Evolutionary conservation across 2,888 invertebrate genomes (phyloP), one percentile per base, ranked within the genome.

Genomic region (Caenorhabditis sp.): DNA sequence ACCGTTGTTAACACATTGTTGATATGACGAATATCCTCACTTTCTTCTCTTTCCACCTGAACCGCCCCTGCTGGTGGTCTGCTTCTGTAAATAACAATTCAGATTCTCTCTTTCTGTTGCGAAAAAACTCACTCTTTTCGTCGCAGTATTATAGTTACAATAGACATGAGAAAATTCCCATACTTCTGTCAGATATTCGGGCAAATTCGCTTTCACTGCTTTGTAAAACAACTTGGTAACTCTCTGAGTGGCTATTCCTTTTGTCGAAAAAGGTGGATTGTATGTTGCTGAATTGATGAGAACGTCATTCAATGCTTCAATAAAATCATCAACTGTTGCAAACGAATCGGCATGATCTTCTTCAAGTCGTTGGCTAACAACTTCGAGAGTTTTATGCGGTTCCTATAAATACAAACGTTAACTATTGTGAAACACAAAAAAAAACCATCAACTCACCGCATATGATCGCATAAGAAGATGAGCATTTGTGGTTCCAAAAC

Each of bases 381-480:
- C 26, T 26, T 25, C 26, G 3, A 56, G 26, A 56, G 56, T 56
- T 26, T 56, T 56, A 26, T 25, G 8, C 4, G 56, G 25, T 14
- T 56, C 56, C 56, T 56, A 17, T 14, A 56, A 53, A 53, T 7
- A 50, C 50, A 50, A 50, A n/a, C n/a, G n/a, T n/a, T n/a, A n/a
- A n/a, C n/a, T n/a, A n/a, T 25, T 26, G 4, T 56, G 21, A 14
- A 17, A 43, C 10, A 8, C 36, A 36, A 36, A 36, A 36, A 36
- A 21, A 52, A 52, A 52, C 5, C 21, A n/a, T n/a, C n/a, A 27
- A 59, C 59, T n/a, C 21, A 59, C 59, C 3, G 20, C 59, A 23
- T 59, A 59, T 10, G 36, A 59, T 21, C 59, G 7, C 17, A 36
- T 36, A 3, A 43, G 38, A 20, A 17, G 23, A 17, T 20, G 20